Percentiles rank a stretch among this genome's conserved stretches.
Conservation (phyloP, 2,113 vertebrate genomes). For the Tenrec ecaudatus region DNA sequence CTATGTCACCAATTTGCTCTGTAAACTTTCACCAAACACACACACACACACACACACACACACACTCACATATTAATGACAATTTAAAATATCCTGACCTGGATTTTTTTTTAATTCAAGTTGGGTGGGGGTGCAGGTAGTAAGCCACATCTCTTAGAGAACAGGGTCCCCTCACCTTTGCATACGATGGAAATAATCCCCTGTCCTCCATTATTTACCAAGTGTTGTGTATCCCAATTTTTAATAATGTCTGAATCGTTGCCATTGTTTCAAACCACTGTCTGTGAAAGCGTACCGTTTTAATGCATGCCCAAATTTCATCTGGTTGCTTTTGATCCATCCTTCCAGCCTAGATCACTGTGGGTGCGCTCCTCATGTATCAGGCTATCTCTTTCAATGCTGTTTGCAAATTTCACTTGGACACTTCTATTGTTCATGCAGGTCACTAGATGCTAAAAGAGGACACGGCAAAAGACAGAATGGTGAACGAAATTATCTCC, state of each 20-base stretch:
- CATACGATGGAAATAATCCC: background rate
- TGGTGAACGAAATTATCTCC: conserved; percentile 39
- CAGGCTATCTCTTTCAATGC: background rate
- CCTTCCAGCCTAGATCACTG: background rate
- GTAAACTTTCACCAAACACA: too few species aligned
- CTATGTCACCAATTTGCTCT: too few species aligned
- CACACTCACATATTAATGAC: too few species aligned
- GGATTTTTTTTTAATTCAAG: too few species aligned
- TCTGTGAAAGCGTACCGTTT: background rate
- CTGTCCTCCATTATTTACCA: conserved; percentile 2
- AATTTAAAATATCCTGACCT: too few species aligned
- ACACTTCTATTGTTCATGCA: conserved; percentile 33
- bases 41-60: too few species aligned
- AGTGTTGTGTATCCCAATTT: background rate
- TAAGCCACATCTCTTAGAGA: background rate
- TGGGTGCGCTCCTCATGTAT: background rate
- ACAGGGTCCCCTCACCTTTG: background rate
- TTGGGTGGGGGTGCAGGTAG: too few species aligned
- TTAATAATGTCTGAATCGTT: conserved; percentile 1
- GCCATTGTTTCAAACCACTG: conserved; percentile 36
- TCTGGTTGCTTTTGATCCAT: conserved; percentile 15
- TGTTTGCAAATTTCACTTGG: conserved; percentile 14
- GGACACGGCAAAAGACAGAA: conserved; percentile 7
- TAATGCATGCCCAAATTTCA: conserved; percentile 7
- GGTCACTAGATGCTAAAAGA: conserved; percentile 47